Conservation (phyloP, 2,888 invertebrate genomes). For the Adela reaumurella region DNA sequence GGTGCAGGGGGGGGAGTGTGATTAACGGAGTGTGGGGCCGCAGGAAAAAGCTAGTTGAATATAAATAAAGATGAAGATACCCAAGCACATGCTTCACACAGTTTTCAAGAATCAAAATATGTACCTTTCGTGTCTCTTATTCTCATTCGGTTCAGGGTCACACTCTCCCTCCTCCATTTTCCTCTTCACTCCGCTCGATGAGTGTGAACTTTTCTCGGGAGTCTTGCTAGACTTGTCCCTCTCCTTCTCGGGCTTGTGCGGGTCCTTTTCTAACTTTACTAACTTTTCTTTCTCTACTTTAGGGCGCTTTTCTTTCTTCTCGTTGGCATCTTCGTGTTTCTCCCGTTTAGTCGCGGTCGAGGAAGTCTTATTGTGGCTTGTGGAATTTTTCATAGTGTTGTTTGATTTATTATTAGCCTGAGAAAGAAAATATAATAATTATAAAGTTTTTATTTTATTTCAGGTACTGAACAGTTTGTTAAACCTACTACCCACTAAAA, state of each 20-base stretch:
- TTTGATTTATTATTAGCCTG: constrained; percentile 40
- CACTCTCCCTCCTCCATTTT: constrained; percentile 58
- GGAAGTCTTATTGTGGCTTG: constrained; percentile 15
- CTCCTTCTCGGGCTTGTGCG: constrained; percentile 11
- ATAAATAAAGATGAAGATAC: no score
- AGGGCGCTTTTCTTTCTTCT: constrained; percentile 34
- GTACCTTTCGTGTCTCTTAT: constrained; percentile 51
- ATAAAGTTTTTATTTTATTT: no score
- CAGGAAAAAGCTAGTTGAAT: no score
- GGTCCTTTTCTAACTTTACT: no score
- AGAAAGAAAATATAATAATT: constrained; percentile 15
- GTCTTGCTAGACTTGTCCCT: constrained; percentile 20
- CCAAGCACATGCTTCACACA: background rate
- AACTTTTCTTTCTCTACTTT: constrained; percentile 29
- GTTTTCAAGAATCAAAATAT: constrained; percentile 1
- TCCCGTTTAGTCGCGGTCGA: constrained; percentile 20
- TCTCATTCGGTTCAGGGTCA: constrained; percentile 42
- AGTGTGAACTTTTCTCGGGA: constrained; percentile 29
- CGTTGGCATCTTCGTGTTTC: constrained; percentile 27
- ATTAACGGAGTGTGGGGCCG: no score
- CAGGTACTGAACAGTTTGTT: no score
- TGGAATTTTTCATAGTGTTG: constrained; percentile 32
- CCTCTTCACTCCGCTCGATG: constrained; percentile 39
- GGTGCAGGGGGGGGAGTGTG: no score
- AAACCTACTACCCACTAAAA: no score